phyloP scores from a whole-genome alignment of 1,140 invertebrate species.

The Heliconius himera region DNA sequence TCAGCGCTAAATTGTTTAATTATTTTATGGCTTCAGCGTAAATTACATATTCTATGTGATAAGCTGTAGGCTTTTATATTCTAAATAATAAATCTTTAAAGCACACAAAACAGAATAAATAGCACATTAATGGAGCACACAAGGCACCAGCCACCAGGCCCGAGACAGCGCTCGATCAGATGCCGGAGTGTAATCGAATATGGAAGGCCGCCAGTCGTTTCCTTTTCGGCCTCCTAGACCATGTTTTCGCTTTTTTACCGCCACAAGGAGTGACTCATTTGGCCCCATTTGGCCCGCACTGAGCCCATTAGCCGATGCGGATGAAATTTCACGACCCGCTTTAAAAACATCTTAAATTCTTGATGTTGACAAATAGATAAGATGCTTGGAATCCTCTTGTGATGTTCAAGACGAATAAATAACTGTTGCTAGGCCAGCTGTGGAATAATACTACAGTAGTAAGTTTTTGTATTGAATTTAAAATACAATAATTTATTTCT shows the following conservation, averaged over 20 bases:
- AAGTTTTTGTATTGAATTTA: not conserved
- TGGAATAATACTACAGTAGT: not conserved
- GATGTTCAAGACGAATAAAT: not conserved
- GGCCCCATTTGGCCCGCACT: slow-evolving; percentile 28
- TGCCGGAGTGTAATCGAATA: slow-evolving; percentile 22
- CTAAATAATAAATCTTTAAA: too few species aligned
- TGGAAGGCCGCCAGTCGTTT: slow-evolving; percentile 34
- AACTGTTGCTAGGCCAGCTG: not conserved
- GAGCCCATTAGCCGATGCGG: slow-evolving; percentile 30
- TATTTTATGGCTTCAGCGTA: too few species aligned
- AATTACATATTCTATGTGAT: too few species aligned
- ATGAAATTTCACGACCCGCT: slow-evolving; percentile 27
- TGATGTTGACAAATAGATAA: slow-evolving; percentile 8
- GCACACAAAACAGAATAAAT: not conserved
- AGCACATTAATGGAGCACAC: not conserved
- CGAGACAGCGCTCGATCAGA: not conserved
- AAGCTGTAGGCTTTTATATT: too few species aligned
- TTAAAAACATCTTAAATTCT: slow-evolving; percentile 23
- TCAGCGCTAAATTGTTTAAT: too few species aligned
- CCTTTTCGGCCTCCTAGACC: slow-evolving; percentile 36
- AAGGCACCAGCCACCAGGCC: not conserved
- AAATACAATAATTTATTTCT: not conserved
- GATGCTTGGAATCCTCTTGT: not conserved
- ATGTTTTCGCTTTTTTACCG: slow-evolving; percentile 39
- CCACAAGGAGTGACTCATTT: slow-evolving; percentile 34